phyloP scores from a whole-genome alignment of 2,113 vertebrate genomes.

The Oreochromis niloticus region DNA sequence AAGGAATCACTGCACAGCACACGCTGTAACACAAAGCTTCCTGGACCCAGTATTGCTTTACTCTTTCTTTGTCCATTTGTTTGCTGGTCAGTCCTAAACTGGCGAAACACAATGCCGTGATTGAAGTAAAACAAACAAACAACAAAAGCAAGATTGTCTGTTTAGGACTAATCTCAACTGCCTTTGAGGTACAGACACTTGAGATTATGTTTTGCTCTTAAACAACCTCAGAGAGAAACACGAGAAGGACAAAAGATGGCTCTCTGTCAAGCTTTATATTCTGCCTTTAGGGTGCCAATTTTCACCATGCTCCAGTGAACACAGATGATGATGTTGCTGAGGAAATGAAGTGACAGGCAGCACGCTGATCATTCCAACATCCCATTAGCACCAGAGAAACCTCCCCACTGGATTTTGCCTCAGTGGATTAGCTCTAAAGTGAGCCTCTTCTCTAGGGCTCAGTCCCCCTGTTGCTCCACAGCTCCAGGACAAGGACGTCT shows the following conservation, averaged over 20 bases:
- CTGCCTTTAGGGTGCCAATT: neutral
- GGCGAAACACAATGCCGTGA: neutral
- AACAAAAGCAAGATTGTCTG: neutral
- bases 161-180: neutral
- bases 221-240: neutral
- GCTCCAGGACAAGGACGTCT: neutral
- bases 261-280: neutral
- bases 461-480: neutral
- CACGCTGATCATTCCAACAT: constrained; percentile 2
- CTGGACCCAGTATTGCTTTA: neutral
- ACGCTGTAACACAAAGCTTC: neutral
- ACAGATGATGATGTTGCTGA: neutral
- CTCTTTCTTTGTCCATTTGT: neutral
- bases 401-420: neutral
- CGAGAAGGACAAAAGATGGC: neutral
- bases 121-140: neutral
- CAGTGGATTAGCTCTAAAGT: neutral
- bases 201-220: neutral
- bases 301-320: neutral
- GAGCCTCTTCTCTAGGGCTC: neutral
- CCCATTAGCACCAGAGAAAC: neutral
- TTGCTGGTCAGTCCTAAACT: neutral
- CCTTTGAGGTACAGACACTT: neutral
- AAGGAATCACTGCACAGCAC: neutral
- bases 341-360: constrained; percentile 34